phyloP scores from a whole-genome alignment of 2,113 vertebrate genomes.

The Cyanoramphus novaezelandiae region DNA sequence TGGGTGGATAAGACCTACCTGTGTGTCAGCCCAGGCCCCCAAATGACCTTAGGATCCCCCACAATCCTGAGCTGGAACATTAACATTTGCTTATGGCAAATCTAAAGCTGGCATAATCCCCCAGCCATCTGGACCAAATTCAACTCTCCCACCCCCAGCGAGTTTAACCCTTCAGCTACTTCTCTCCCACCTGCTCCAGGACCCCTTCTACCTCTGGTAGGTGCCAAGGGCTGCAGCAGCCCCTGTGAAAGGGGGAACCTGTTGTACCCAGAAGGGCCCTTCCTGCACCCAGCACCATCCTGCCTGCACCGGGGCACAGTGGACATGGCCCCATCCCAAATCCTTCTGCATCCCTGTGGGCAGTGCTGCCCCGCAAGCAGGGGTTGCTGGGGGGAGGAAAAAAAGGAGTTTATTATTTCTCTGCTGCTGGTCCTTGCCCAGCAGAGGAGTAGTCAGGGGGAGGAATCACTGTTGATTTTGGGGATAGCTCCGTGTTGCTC shows the following conservation, averaged over 20 bases:
- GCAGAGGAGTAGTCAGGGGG: background rate
- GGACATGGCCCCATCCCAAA: background rate
- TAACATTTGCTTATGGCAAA: constrained; percentile 16
- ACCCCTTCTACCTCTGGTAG: background rate
- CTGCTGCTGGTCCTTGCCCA: background rate
- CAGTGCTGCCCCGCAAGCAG: accelerated
- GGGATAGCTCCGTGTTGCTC: background rate
- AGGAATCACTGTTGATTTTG: background rate
- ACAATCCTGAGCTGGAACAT: background rate
- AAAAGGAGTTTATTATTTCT: background rate
- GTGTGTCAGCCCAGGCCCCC: background rate
- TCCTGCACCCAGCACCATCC: background rate
- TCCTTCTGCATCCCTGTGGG: background rate
- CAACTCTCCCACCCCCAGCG: accelerated
- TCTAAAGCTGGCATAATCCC: constrained; percentile 44
- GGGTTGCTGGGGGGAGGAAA: accelerated
- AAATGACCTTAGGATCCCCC: background rate
- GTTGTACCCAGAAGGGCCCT: background rate
- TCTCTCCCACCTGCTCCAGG: background rate
- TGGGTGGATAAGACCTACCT: accelerated
- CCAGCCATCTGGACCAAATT: constrained; percentile 5
- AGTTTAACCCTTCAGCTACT: background rate
- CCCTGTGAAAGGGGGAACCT: background rate
- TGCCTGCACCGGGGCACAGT: background rate
- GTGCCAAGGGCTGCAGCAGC: background rate